A percentile compares a stretch with the other conserved stretches of the same genome.
Conservation (phyloP, 2,113 vertebrate species). For the Hystrix cristata region DNA sequence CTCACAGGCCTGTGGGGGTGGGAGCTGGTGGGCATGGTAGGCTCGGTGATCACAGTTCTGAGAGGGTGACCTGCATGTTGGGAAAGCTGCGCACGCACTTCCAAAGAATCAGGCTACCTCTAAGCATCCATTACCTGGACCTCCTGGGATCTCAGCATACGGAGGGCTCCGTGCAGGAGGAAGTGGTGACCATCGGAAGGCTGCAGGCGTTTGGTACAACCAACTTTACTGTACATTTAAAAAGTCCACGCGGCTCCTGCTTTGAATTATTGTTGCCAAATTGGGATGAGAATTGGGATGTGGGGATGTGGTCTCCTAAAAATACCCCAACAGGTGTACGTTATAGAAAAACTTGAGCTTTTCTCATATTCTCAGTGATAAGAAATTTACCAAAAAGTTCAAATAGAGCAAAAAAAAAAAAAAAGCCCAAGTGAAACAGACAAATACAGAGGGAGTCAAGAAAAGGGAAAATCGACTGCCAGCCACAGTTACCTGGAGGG, state of each 20-base stretch:
- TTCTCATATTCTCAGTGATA: not conserved
- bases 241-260: not conserved
- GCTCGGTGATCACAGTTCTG: not conserved
- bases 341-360: not conserved
- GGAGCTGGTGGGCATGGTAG: not conserved
- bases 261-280: not conserved
- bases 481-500: not conserved
- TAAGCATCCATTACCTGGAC: not conserved
- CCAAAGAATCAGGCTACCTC: not conserved
- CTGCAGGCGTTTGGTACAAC: not conserved
- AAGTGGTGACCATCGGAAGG: not conserved
- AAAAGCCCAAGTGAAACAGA: not conserved
- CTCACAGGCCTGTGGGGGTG: not conserved
- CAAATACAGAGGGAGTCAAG: not conserved
- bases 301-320: not conserved
- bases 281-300: not conserved
- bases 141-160: not conserved
- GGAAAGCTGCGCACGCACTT: not conserved
- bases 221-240: not conserved
- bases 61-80: not conserved
- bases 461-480: not conserved
- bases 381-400: not conserved
- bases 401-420: not conserved
- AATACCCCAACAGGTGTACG: not conserved
- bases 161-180: not conserved